These are phyloP conservation scores for Xiphophorus birchmanni DNA, from an alignment of 2,797 vertebrate genomes.

Conservation along the genomic window DNA sequence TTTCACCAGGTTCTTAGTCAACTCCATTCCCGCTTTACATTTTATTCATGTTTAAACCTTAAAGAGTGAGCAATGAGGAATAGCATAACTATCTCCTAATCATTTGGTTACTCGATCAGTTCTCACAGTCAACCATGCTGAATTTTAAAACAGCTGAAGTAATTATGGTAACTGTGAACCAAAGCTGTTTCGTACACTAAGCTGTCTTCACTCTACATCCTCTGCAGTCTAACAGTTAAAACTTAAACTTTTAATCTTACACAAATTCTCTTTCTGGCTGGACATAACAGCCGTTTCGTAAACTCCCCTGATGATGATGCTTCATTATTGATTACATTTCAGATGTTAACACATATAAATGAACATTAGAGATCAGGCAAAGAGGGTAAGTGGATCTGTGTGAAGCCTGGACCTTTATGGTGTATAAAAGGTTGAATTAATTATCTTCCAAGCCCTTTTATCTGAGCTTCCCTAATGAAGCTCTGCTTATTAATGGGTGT, in stretches of 20 bases:
- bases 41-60: not conserved
- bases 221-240: not conserved
- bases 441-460: conserved; percentile 60
- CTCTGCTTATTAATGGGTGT: conserved; percentile 46
- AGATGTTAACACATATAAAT: conserved; percentile 64
- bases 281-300: conserved; percentile 28
- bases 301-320: conserved; percentile 19
- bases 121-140: not conserved
- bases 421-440: conserved; percentile 49
- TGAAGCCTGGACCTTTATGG: conserved; percentile 44
- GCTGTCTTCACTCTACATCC: not conserved
- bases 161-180: not conserved
- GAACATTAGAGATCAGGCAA: conserved; percentile 54
- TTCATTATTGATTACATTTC: conserved; percentile 58
- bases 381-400: conserved; percentile 51
- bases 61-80: no score
- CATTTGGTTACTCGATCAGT: not conserved
- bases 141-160: not conserved
- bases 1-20: not conserved
- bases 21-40: not conserved
- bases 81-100: not conserved
- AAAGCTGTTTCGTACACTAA: not conserved
- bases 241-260: conserved; percentile 15
- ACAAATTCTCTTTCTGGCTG: conserved; percentile 14
- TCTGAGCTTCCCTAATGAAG: conserved; percentile 39